Base-by-base conservation (phyloP, 2,113 vertebrate species). In the Mormyrus lacerda region DNA sequence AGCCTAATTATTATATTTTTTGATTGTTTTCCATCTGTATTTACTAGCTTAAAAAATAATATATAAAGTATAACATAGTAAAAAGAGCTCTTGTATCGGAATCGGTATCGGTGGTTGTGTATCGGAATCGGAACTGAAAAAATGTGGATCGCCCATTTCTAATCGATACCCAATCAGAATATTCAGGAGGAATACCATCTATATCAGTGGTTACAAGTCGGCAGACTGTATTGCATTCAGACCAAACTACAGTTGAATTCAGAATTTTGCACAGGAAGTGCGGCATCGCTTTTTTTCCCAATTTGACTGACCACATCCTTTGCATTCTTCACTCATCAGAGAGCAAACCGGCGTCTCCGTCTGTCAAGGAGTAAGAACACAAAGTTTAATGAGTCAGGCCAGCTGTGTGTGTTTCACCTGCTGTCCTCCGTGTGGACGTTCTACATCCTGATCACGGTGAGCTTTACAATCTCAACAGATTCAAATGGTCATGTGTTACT, bases 361-460 rank as follows among this genome's bases (percentile, higher is more conserved):
- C 97, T 99, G 87, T 99, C 98, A 87, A 99, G 99, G 93, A 97
- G 98, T 93, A 99, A 99, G 90, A 98, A 99, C 92, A 98, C 96
- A 90, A 99, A 99, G 94, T 99, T 99, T 91, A 99, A 99, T 13
- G 98, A 99, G 91, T 99, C 98, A 0, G 98, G 98, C 85, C 98
- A 99, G 92, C 95, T 99, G 93, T 96, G 97, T 6, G 96, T 98
- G 86, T 99, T 99, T 95, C 97, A 99, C 93, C 92, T 99, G 95
- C 96, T 96, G 94, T 99, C 98, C 0, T 94, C 97, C 88, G 91
- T 97, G 4, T 99, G 98, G 98, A 97, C 97, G 92, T 94, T 97
- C 89, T 99, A 99, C 3, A 93, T 99, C 89, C 94, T 97, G 3
- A 93, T 96, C 88, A 97, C 97, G 92, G 98, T 99, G 92, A 97